A percentile compares a stretch with the other conserved stretches of the same genome.
phyloP scores from a whole-genome alignment of 2,113 vertebrate genomes.

The Castor canadensis region DNA sequence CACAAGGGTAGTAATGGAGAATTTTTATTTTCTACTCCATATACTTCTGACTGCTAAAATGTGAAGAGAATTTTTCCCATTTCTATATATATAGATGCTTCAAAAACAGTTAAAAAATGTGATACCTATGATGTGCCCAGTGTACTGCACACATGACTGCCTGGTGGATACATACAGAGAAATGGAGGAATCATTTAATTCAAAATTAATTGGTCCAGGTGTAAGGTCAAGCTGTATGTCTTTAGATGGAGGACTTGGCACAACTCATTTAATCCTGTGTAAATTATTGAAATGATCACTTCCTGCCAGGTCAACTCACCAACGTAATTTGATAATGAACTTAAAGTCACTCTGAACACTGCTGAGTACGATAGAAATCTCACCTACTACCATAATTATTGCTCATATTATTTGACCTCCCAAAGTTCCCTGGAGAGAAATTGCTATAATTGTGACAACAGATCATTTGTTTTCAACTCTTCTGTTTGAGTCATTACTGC shows the following conservation, averaged over 20 bases:
- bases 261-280: not conserved
- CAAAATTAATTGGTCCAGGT: not conserved
- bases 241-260: not conserved
- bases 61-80: not conserved
- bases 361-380: not conserved
- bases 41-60: not conserved
- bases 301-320: not conserved
- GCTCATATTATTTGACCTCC: not conserved
- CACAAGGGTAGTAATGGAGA: not conserved
- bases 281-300: not conserved
- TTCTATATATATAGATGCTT: not conserved
- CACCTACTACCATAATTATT: not conserved
- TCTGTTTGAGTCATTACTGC: not conserved
- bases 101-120: not conserved
- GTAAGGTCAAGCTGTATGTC: not conserved
- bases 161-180: not conserved
- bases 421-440: not conserved
- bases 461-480: constrained; percentile 19
- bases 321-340: not conserved
- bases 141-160: accelerated
- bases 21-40: not conserved
- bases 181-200: not conserved
- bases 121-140: not conserved
- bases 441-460: not conserved
- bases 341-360: not conserved